Evolutionary conservation across 2,797 vertebrate genomes (phyloP).

Genomic region (Squalus acanthias): DNA sequence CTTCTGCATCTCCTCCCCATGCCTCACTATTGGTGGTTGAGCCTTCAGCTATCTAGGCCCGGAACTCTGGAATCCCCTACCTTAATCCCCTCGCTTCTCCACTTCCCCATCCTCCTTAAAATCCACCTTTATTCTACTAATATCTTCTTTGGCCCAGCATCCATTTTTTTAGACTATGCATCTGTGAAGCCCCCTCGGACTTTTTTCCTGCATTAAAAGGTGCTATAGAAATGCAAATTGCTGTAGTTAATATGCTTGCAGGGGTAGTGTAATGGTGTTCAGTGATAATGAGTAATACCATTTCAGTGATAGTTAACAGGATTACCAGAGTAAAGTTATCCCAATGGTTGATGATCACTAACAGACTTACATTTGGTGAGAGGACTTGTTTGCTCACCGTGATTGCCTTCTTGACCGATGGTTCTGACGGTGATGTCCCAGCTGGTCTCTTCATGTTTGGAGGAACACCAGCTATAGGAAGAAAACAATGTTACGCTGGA

Average conservation of each 20-base stretch:
- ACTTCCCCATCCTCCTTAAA: neutral
- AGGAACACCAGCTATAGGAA: slow-evolving; percentile 55
- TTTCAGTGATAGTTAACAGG: neutral
- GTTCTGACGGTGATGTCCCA: slow-evolving; percentile 51
- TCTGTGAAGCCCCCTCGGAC: neutral
- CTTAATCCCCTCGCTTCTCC: neutral
- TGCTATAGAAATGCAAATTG: neutral
- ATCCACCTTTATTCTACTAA: neutral
- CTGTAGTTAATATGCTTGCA: neutral
- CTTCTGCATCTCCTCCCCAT: neutral
- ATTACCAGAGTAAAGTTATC: neutral
- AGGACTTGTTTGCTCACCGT: slow-evolving; percentile 48
- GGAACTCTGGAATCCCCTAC: neutral
- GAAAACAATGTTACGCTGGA: neutral
- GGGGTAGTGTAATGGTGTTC: neutral
- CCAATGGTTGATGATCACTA: neutral
- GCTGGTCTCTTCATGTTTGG: slow-evolving; percentile 66
- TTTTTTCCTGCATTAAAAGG: neutral
- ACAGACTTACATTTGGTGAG: neutral
- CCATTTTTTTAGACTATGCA: neutral
- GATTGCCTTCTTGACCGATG: slow-evolving; percentile 56
- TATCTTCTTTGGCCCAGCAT: neutral
- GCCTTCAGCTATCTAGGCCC: neutral
- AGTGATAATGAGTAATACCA: neutral
- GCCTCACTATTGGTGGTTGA: neutral